These are phyloP conservation scores for Polyommatus iphigenia DNA, from an alignment of 2,888 invertebrate genomes.

Conservation along the genomic window DNA sequence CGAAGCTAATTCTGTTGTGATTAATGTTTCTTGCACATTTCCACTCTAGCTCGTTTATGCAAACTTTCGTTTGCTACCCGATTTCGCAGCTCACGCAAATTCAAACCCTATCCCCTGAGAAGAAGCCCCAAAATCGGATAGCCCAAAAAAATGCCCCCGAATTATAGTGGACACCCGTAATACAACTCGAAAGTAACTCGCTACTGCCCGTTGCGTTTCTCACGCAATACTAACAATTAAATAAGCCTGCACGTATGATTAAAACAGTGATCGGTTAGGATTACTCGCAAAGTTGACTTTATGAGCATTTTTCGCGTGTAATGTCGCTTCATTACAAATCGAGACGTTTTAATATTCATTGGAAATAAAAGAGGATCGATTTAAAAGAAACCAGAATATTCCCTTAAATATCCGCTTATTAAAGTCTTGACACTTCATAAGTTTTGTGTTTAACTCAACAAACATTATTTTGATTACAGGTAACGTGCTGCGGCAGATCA, in stretches of 20 bases:
- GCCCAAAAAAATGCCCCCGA: constrained; percentile 28
- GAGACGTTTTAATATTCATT: constrained; percentile 69
- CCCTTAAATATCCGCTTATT: neutral
- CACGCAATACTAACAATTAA: constrained; percentile 75
- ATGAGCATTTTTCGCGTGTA: constrained; percentile 38
- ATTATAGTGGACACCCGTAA: constrained; percentile 43
- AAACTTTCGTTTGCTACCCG: constrained; percentile 42
- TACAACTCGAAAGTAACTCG: constrained; percentile 61
- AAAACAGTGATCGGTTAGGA: constrained; percentile 55
- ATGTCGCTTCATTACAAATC: constrained; percentile 40
- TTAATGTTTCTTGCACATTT: constrained; percentile 77
- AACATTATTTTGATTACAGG: neutral
- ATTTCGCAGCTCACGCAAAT: constrained; percentile 41
- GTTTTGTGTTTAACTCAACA: neutral
- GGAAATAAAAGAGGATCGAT: constrained; percentile 52
- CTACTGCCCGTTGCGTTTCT: constrained; percentile 75
- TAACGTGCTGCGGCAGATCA: neutral
- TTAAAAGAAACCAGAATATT: neutral
- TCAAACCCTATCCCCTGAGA: constrained; percentile 46
- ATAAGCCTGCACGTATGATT: constrained; percentile 64
- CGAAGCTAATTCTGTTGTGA: constrained; percentile 79
- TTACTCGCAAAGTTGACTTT: constrained; percentile 41
- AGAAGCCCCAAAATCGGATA: constrained; percentile 33
- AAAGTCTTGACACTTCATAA: neutral
- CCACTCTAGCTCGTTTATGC: constrained; percentile 59